Evolutionary conservation across 2,113 vertebrate genomes (phyloP).

Genomic region (Ellobius talpinus): DNA sequence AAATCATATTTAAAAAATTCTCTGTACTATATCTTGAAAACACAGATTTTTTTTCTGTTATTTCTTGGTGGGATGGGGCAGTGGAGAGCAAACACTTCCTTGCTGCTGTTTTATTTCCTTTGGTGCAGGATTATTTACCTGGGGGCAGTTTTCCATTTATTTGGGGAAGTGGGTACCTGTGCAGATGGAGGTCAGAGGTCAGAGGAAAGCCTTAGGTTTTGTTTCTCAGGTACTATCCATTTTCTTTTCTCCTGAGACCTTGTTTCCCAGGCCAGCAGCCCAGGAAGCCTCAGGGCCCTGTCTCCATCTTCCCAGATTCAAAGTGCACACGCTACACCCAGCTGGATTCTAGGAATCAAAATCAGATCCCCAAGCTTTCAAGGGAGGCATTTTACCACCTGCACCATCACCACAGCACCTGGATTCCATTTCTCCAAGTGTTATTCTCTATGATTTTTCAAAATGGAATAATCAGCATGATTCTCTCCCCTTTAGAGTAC

Average conservation of each 20-base stretch:
- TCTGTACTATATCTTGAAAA: constrained; percentile 85
- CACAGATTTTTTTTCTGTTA: constrained; percentile 71
- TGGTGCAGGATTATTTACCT: not conserved
- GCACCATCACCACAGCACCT: too few relatives aligned
- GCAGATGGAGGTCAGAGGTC: not conserved
- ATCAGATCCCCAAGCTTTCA: not conserved
- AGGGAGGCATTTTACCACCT: too few relatives aligned
- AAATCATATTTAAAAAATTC: constrained; percentile 85
- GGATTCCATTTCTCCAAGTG: not conserved
- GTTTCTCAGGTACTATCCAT: not conserved
- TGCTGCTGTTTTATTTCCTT: constrained; percentile 15
- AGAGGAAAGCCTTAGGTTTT: not conserved
- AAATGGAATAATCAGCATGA: constrained; percentile 55
- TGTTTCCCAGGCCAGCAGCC: not conserved
- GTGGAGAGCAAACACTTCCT: not conserved
- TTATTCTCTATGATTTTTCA: constrained; percentile 65
- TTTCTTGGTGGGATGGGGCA: not conserved
- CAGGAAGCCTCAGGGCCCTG: too few relatives aligned
- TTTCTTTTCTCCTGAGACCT: not conserved
- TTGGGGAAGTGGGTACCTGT: not conserved
- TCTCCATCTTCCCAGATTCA: not conserved
- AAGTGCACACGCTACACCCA: not conserved
- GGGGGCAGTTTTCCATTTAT: not conserved
- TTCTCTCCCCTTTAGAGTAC: constrained; percentile 27
- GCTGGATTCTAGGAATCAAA: not conserved